Evolutionary conservation across 2,888 invertebrate genomes (phyloP), one percentile per base, ranked within the genome.

Genomic region (Protula sp.): DNA sequence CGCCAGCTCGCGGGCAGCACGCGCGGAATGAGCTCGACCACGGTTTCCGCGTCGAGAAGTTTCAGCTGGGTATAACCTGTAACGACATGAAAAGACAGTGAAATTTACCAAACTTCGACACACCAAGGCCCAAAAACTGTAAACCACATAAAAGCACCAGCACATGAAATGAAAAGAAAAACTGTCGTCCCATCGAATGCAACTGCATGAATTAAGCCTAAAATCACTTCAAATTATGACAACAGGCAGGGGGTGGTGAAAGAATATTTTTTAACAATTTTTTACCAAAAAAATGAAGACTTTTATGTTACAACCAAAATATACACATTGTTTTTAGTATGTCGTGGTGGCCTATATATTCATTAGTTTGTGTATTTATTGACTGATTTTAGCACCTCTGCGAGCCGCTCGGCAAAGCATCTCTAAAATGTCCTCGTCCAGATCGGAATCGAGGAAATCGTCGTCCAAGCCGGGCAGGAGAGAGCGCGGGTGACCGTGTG

Each of bases 11-110:
- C n/a, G 1, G 69, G 69, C 2, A 69, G 60, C 28, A 61, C 61
- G 29, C 52, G 48, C n/a, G 59, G 63, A 19, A 69, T 57, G 14
- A 68, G 60, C 24, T 57, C 54, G 26, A 60, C 57, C 27, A 66
- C 55, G 2, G 59, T 27, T 3, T 54, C 28, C 2, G 54, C 19
- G 38, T 61, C 61, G 9, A 69, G 54, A 2, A 64, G 28, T 31
- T 61, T 60, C 45, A 69, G 54, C 58, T 69, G 69, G 0, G 67
- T 65, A 57, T 62, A 68, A 27, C 68, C 68, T 68, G 51, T 14
- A 62, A 59, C 14, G 30, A 3, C 14, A 50, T 19, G 50, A 50
- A 50, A 50, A 50, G n/a, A n/a, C n/a, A n/a, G n/a, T n/a, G n/a
- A n/a, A n/a, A n/a, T n/a, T n/a, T n/a, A n/a, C n/a, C n/a, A n/a